These are phyloP conservation scores for Caenorhabditis sulstoni DNA, from an alignment of 2,888 invertebrate genomes.

Conservation along the genomic window DNA sequence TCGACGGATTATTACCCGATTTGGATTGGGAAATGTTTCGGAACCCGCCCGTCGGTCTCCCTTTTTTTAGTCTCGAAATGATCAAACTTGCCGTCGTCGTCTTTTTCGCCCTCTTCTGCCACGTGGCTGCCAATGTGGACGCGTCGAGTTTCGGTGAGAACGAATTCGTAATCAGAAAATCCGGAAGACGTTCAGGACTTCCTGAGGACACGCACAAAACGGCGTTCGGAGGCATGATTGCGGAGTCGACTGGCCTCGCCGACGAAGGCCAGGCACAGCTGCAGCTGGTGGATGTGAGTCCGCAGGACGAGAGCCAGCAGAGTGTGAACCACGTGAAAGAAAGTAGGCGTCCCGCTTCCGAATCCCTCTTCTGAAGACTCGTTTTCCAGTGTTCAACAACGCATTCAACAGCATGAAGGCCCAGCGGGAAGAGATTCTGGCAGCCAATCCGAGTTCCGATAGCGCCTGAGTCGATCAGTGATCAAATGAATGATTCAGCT, in stretches of 20 bases:
- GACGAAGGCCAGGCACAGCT: conserved; percentile 31
- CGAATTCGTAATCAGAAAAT: no score
- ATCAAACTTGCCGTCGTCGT: conserved; percentile 19
- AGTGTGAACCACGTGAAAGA: conserved; percentile 38
- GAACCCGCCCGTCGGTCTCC: neutral
- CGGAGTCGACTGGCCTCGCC: conserved; percentile 27
- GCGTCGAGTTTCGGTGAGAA: conserved; percentile 7
- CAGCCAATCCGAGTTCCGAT: conserved; percentile 8
- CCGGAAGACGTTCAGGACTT: conserved; percentile 1
- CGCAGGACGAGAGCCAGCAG: conserved; percentile 36
- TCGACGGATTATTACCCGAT: conserved; percentile 12
- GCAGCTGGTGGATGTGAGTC: conserved; percentile 35
- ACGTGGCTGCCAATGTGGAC: conserved; percentile 30
- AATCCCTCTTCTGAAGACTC: neutral
- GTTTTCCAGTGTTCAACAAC: conserved; percentile 46
- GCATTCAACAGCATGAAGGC: conserved; percentile 49
- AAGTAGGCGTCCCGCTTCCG: conserved; percentile 1
- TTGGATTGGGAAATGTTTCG: conserved; percentile 4
- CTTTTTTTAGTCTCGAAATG: conserved; percentile 28
- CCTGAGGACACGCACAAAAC: conserved; percentile 43
- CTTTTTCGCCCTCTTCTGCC: conserved; percentile 11
- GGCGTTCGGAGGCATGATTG: conserved; percentile 25
- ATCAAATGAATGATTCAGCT: no score
- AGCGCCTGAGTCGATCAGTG: neutral
- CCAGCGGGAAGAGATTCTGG: conserved; percentile 31